phyloP scores from a whole-genome alignment of 2,113 vertebrate genomes.

The Psittacula cyanocephala region DNA sequence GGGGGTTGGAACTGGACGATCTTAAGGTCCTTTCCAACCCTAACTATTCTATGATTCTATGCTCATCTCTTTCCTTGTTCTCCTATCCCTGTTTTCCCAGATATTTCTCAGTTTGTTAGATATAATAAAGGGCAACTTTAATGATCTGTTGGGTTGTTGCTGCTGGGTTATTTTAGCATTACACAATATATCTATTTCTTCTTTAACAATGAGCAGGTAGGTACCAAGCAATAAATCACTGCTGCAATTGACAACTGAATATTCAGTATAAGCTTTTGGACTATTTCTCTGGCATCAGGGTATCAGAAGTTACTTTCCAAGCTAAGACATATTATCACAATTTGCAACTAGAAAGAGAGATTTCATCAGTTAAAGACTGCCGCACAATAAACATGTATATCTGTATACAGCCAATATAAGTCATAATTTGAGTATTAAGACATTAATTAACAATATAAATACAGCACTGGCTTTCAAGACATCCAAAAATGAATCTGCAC shows the following conservation, averaged over 20 bases:
- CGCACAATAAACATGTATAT: neutral
- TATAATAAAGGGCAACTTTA: neutral
- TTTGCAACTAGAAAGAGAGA: neutral
- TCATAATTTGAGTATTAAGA: neutral
- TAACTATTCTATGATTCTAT: neutral
- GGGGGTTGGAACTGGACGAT: neutral
- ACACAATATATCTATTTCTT: neutral
- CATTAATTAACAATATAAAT: slow-evolving; percentile 22
- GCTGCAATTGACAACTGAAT: neutral
- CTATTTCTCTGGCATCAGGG: neutral
- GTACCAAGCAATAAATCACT: neutral
- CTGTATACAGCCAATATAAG: neutral
- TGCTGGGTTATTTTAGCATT: neutral
- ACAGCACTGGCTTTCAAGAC: neutral
- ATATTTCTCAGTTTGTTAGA: neutral
- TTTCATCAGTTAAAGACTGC: neutral
- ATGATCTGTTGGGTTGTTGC: neutral
- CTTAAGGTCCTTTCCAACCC: neutral
- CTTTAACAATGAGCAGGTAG: neutral
- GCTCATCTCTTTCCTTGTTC: neutral
- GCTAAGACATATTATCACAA: neutral
- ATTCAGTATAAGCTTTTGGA: neutral
- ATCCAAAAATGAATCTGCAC: neutral
- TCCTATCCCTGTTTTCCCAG: neutral
- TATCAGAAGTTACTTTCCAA: neutral